Evolutionary conservation across 2,797 vertebrate genomes (phyloP), one percentile per base, ranked within the genome.

Genomic region (Onychomys arenicola): DNA sequence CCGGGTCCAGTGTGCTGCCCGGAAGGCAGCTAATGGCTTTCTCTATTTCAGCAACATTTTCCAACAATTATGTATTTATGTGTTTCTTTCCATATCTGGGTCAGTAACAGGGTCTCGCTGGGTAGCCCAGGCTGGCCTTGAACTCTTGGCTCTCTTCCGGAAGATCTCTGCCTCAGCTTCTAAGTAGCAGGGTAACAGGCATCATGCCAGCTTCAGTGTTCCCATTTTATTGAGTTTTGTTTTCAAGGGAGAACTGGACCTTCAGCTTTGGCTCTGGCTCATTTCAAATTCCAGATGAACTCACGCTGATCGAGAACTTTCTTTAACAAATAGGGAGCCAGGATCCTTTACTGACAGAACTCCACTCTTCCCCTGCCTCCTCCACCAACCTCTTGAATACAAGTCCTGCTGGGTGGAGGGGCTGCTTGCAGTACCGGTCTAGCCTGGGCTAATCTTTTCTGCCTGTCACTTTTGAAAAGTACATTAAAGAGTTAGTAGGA

Each of bases 141-240:
- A 49, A 63, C 73, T 77, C 43, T 63, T 57, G 10, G 55, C 21
- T 12, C 9, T 89, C 11, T 14, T 49, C 21, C n/a, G n/a, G n/a
- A n/a, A n/a, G n/a, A n/a, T n/a, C n/a, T n/a, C 43, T 78, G 69
- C 52, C 86, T 46, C 16, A 8, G 69, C 37, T 32, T 59, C 52
- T 71, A 23, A 52, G 77, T 25, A 52, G 32, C 5, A 57, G 37
- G 86, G 40, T 71, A 55, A 29, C 3, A 55, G 13, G n/a, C 49
- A 29, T 16, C 23, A 29, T 1, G 5, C 14, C 8, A 27, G n/a
- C n/a, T 89, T 76, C 4, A 52, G 37, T 29, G 11, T 37, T 76
- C 32, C 76, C 84, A 59, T 80, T 89, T 89, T 34, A 91, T 73
- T 23, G 57, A n/a, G 14, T 90, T 96, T 40, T 95, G 78, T 76